Base-by-base conservation (phyloP, 2,113 vertebrate species). In the Morone saxatilis region DNA sequence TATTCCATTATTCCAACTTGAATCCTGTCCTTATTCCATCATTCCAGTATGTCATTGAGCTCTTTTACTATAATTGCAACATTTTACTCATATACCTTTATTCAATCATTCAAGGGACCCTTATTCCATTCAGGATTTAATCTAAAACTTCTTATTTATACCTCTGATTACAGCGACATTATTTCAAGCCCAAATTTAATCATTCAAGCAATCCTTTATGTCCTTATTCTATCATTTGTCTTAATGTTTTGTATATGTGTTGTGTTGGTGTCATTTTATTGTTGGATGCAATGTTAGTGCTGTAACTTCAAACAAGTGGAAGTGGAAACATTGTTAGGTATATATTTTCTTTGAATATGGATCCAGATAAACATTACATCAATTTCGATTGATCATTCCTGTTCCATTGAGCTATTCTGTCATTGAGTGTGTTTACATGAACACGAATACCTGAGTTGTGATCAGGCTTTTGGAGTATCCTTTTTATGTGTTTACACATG, bases 21-120 rank as follows among this genome's bases (percentile, higher is more conserved):
- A 53, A 71, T 80, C 41, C 48, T 25, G 50, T 9, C 20, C 8
- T 65, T 53, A 54, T 43, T 71, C 74, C 20, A 41, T 41, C 63
- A 77, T 54, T 36, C 14, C 17, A 19, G 17, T 40, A 20, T 43
- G 50, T 56, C 17, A 81, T 45, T 84, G 63, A 60, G 54, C 59
- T 75, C 36, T 20, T 68, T 74, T 22, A 38, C 62, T 11, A 31
- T 76, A 47, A 56, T 81, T 59, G 56, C 56, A 60, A 17, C 43
- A 40, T 31, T 83, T 70, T 69, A 78, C 53, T 75, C 50, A 38
- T 67, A 68, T 74, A 43, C 51, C 36, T 77, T 48, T 71, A 76
- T 56, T 63, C 41, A 17, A 38, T 70, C 51, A 72, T 62, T 78
- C 50, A 45, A 56, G 8, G 20, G 40, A 59, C 11, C 25, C 5